A percentile compares a stretch with the other conserved stretches of the same genome.
Evolutionary conservation across 2,888 invertebrate species (phyloP).

Genomic region (Ephialtes manifestator): DNA sequence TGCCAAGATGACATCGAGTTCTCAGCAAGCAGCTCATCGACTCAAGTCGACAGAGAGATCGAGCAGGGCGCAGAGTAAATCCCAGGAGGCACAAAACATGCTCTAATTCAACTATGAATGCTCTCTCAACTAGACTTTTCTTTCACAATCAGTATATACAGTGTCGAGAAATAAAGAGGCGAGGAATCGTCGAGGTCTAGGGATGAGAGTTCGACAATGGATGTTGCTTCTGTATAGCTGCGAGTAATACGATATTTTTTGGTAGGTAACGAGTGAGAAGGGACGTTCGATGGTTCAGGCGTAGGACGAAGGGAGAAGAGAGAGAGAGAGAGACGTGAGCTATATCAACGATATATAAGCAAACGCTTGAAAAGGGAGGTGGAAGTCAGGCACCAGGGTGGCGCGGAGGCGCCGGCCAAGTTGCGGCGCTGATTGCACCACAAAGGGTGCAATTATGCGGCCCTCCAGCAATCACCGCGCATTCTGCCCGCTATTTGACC

Average conservation of each 20-base stretch:
- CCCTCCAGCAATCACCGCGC: constrained; percentile 86
- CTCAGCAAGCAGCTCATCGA: neutral
- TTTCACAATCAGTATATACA: constrained; percentile 48
- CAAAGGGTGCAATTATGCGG: constrained; percentile 86
- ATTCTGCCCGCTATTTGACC: constrained; percentile 85
- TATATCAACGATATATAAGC: neutral
- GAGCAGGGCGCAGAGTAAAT: constrained; percentile 4
- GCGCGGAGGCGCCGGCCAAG: constrained; percentile 81
- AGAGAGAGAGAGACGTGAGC: neutral
- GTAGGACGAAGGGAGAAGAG: constrained; percentile 12
- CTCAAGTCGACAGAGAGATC: neutral
- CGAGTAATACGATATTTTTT: constrained; percentile 64
- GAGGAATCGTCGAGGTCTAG: constrained; percentile 38
- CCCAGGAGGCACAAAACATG: constrained; percentile 12
- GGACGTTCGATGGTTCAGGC: constrained; percentile 29
- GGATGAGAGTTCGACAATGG: constrained; percentile 64
- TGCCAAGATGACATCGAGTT: neutral
- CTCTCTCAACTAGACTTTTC: constrained; percentile 57
- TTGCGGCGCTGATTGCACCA: constrained; percentile 86
- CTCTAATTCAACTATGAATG: constrained; percentile 58
- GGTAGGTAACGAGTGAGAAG: constrained; percentile 45
- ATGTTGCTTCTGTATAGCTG: constrained; percentile 3
- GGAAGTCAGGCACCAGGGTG: constrained; percentile 52
- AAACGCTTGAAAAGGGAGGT: constrained; percentile 4
- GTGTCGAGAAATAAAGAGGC: constrained; percentile 13